Evolutionary conservation across 2,113 vertebrate genomes (phyloP).

Genomic region (Neogale vison): DNA sequence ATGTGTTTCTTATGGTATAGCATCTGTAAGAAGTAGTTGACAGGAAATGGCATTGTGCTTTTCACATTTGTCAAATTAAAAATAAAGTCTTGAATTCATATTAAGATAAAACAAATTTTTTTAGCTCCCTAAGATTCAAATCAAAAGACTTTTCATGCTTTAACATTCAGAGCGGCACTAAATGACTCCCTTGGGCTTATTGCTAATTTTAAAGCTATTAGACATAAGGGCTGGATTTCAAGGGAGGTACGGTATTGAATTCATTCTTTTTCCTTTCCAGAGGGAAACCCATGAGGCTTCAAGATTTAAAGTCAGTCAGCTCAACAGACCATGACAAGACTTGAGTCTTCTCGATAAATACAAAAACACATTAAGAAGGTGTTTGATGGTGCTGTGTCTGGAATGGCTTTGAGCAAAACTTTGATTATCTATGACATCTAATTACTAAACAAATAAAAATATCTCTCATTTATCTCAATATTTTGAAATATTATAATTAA

Average conservation of each 20-base stretch:
- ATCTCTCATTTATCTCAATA: not conserved
- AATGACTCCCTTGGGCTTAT: constrained; percentile 42
- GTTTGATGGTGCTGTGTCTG: not conserved
- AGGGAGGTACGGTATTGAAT: not conserved
- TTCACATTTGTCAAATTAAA: constrained; percentile 23
- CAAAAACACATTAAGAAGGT: constrained; percentile 42
- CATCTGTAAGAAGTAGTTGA: not conserved
- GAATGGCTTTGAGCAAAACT: not conserved
- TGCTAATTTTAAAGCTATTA: constrained; percentile 71
- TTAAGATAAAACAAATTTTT: constrained; percentile 26
- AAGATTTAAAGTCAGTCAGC: constrained; percentile 58
- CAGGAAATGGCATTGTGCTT: not conserved
- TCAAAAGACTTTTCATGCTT: constrained; percentile 38
- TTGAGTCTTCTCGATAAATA: constrained; percentile 56
- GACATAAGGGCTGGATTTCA: constrained; percentile 37
- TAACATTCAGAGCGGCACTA: not conserved
- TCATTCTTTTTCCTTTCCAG: constrained; percentile 47
- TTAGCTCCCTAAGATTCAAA: constrained; percentile 41
- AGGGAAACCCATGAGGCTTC: not conserved
- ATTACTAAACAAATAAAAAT: constrained; percentile 9
- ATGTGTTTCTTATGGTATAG: not conserved
- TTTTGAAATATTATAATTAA: constrained; percentile 23
- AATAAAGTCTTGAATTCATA: constrained; percentile 27
- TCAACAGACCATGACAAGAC: constrained; percentile 51
- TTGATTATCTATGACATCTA: constrained; percentile 44